phyloP scores from a whole-genome alignment of 2,113 vertebrate genomes.

The Desmodus rotundus region DNA sequence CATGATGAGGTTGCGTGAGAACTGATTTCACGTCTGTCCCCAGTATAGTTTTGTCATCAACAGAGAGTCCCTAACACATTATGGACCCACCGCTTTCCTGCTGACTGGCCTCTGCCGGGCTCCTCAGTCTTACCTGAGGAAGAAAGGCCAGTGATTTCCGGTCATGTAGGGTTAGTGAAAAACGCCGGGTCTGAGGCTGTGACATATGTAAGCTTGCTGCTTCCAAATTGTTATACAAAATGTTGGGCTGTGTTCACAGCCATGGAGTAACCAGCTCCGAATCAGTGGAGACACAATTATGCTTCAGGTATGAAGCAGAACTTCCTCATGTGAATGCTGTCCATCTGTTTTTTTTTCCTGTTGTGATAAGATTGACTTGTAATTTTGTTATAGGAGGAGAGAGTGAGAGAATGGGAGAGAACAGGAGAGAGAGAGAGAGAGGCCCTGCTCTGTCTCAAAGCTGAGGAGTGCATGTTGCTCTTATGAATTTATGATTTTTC shows the following conservation, averaged over 20 bases:
- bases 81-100: neutral
- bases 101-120: neutral
- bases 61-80: neutral
- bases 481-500: neutral
- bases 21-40: neutral
- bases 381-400: neutral
- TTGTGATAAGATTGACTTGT: neutral
- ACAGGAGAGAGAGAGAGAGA: no score
- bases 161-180: neutral
- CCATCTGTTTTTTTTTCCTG: neutral
- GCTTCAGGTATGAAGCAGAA: neutral
- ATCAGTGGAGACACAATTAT: neutral
- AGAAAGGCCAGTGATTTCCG: neutral
- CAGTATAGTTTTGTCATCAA: neutral
- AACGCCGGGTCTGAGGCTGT: neutral
- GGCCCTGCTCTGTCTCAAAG: neutral
- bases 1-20: neutral
- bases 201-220: neutral
- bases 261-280: neutral
- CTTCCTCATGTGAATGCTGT: neutral
- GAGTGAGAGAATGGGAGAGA: neutral
- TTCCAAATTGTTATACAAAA: neutral
- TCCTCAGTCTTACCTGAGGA: constrained; percentile 13
- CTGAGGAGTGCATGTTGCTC: neutral
- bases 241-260: neutral